These are phyloP conservation scores for Pseudococcus jackbeardsleyi DNA, from an alignment of 2,888 invertebrate species.

Conservation along the genomic window DNA sequence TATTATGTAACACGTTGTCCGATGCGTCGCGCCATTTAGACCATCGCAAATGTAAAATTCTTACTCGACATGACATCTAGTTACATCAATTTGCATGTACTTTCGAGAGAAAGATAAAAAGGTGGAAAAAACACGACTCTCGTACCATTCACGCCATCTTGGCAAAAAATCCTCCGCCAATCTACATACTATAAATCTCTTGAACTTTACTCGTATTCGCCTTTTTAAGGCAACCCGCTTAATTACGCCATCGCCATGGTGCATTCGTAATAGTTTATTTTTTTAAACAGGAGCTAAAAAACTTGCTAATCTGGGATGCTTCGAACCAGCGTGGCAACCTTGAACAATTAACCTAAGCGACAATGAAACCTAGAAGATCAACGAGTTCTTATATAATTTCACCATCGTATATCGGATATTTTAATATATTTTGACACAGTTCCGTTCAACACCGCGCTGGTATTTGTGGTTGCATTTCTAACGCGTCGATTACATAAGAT, in stretches of 20 bases:
- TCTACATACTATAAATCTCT: neutral
- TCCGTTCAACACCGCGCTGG: neutral
- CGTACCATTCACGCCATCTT: neutral
- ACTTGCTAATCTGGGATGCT: conserved; percentile 13
- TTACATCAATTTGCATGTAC: conserved; percentile 23
- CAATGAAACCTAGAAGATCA: conserved; percentile 44
- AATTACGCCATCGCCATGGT: neutral
- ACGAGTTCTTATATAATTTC: conserved; percentile 30
- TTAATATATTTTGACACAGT: conserved; percentile 38
- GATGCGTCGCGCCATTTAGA: neutral
- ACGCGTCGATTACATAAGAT: neutral
- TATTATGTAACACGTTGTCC: neutral
- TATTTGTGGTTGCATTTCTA: neutral
- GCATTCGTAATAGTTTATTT: neutral
- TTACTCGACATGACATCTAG: conserved; percentile 1
- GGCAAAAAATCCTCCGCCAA: neutral
- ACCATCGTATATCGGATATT: conserved; percentile 25
- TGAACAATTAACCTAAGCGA: conserved; percentile 38
- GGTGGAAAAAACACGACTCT: neutral
- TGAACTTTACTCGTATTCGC: neutral
- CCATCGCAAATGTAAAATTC: neutral
- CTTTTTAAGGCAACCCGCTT: neutral
- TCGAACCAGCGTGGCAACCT: neutral
- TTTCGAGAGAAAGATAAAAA: neutral
- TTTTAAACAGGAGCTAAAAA: neutral